A percentile compares a stretch with the other conserved stretches of the same genome.
Evolutionary conservation across 1,140 invertebrate genomes (phyloP).

Genomic region (Melitaea cinxia): DNA sequence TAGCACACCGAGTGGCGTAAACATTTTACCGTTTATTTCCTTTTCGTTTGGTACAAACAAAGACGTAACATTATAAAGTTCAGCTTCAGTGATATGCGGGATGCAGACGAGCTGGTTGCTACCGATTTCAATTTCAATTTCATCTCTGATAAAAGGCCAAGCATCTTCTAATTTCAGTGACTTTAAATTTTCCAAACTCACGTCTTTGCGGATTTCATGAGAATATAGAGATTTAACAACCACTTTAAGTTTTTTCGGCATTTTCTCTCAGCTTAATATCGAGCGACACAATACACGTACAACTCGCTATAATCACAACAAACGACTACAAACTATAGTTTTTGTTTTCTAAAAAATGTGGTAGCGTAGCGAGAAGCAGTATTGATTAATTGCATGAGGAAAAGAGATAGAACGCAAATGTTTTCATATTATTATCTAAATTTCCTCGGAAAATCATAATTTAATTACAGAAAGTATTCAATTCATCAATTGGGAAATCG

Average conservation of each 20-base stretch:
- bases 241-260: constrained; percentile 80
- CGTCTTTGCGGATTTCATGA: constrained; percentile 79
- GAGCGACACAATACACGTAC: constrained; percentile 22
- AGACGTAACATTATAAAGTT: constrained; percentile 75
- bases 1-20: constrained; percentile 73
- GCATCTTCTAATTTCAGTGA: constrained; percentile 78
- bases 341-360: constrained; percentile 23
- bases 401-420: constrained; percentile 30
- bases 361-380: constrained; percentile 15
- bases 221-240: constrained; percentile 77
- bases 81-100: constrained; percentile 78
- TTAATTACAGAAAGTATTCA: neutral
- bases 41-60: constrained; percentile 75
- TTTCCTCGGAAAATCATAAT: constrained; percentile 24
- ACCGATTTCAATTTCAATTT: constrained; percentile 80
- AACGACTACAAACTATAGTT: too few species aligned
- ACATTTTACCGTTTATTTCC: constrained; percentile 74
- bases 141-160: constrained; percentile 80
- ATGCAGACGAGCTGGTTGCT: constrained; percentile 77
- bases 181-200: constrained; percentile 70
- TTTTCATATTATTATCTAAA: constrained; percentile 5
- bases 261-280: constrained; percentile 40
- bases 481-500: too few species aligned
- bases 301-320: constrained; percentile 34
- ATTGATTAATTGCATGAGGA: constrained; percentile 30